Conservation (phyloP, 2,888 invertebrate species). For the Caenorhabditis doughertyi region DNA sequence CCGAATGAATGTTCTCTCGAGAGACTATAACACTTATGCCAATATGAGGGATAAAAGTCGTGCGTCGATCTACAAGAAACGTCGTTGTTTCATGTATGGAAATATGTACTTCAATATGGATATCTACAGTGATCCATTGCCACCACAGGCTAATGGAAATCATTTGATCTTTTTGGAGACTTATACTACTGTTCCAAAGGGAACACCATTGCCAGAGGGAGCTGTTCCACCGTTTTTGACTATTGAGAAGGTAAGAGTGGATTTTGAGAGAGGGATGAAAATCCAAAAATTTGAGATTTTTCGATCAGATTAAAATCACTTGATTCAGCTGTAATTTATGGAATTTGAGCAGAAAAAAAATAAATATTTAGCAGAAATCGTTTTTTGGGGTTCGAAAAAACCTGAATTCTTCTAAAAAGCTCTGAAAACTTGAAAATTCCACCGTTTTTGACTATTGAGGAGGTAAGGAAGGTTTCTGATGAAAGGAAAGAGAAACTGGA, state of each 20-base stretch:
- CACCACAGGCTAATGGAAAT: slow-evolving; percentile 74
- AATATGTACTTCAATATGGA: slow-evolving; percentile 80
- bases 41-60: slow-evolving; percentile 78
- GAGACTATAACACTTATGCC: slow-evolving; percentile 76
- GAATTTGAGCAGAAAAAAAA: too few relatives aligned
- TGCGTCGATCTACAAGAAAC: slow-evolving; percentile 74
- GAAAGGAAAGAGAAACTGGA: too few relatives aligned
- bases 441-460: too few relatives aligned
- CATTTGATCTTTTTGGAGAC: slow-evolving; percentile 81
- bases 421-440: too few relatives aligned
- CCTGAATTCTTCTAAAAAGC: too few relatives aligned
- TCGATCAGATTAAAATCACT: too few relatives aligned
- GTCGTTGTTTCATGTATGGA: slow-evolving; percentile 80
- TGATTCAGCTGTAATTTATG: too few relatives aligned
- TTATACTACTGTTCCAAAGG: slow-evolving; percentile 78
- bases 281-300: not conserved
- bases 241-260: slow-evolving; percentile 69
- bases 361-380: too few relatives aligned
- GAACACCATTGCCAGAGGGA: slow-evolving; percentile 68
- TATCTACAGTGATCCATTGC: slow-evolving; percentile 80
- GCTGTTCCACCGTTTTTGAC: slow-evolving; percentile 76
- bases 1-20: slow-evolving; percentile 54
- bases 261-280: not conserved
- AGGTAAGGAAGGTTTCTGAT: too few relatives aligned
- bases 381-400: too few relatives aligned